Evolutionary conservation across 2,888 invertebrate genomes (phyloP).

Genomic region (Microctonus hyperodae): DNA sequence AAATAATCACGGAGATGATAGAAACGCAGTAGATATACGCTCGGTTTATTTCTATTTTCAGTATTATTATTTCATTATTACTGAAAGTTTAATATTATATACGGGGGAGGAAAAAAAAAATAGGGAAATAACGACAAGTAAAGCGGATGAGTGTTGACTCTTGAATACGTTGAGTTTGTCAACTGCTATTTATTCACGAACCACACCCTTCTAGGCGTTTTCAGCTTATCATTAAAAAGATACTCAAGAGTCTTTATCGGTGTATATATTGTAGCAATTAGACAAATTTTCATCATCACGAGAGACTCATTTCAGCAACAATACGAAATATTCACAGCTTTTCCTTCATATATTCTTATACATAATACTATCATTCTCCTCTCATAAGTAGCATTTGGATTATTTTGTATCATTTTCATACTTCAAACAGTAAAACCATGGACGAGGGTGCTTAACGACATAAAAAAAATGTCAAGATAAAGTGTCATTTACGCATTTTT

Average conservation of each 20-base stretch:
- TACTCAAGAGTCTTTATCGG: neutral
- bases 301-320: neutral
- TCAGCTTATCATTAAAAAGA: slow-evolving; percentile 8
- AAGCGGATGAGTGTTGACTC: neutral
- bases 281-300: neutral
- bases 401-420: neutral
- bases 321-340: neutral
- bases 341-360: neutral
- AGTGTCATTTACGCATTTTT: neutral
- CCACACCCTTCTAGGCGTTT: neutral
- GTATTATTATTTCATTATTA: too few species aligned
- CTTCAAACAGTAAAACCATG: neutral
- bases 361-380: neutral
- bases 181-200: neutral
- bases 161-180: neutral
- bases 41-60: too few species aligned
- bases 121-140: neutral
- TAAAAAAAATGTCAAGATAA: neutral
- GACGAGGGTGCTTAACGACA: neutral
- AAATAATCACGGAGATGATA: too few species aligned
- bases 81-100: too few species aligned
- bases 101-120: too few species aligned
- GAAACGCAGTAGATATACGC: too few species aligned
- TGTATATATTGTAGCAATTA: neutral
- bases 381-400: neutral